These are phyloP conservation scores for Mesembrinibis cayennensis DNA, from an alignment of 2,113 vertebrate species.

Conservation along the genomic window DNA sequence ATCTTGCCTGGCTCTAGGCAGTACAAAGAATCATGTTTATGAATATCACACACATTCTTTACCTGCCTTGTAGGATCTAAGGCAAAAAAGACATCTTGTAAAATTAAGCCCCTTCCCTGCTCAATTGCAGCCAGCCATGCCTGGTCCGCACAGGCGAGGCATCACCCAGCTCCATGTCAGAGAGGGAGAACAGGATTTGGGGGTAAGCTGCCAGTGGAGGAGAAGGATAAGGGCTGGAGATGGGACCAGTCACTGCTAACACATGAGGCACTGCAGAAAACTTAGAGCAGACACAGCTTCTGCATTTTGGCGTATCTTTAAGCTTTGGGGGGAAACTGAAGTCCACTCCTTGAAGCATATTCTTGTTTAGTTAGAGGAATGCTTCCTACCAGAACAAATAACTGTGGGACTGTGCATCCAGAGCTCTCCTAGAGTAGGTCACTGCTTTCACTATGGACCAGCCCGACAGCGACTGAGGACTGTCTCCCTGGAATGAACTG, in stretches of 20 bases:
- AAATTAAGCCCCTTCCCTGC: background rate
- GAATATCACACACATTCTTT: background rate
- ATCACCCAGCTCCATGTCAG: background rate
- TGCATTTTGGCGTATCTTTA: background rate
- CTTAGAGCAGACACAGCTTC: background rate
- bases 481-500: background rate
- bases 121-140: background rate
- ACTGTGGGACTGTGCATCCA: background rate
- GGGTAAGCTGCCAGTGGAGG: background rate
- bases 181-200: background rate
- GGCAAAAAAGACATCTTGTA: background rate
- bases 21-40: background rate
- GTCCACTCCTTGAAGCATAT: background rate
- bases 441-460: background rate
- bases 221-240: background rate
- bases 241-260: background rate
- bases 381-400: background rate
- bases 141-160: accelerated
- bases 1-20: background rate
- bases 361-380: background rate
- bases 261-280: background rate
- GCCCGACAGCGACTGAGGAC: accelerated
- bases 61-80: background rate
- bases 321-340: background rate
- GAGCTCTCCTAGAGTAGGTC: background rate